Evolutionary conservation across 2,797 vertebrate species (phyloP), one percentile per base, ranked within the genome.

Genomic region (Sphaeramia orbicularis): DNA sequence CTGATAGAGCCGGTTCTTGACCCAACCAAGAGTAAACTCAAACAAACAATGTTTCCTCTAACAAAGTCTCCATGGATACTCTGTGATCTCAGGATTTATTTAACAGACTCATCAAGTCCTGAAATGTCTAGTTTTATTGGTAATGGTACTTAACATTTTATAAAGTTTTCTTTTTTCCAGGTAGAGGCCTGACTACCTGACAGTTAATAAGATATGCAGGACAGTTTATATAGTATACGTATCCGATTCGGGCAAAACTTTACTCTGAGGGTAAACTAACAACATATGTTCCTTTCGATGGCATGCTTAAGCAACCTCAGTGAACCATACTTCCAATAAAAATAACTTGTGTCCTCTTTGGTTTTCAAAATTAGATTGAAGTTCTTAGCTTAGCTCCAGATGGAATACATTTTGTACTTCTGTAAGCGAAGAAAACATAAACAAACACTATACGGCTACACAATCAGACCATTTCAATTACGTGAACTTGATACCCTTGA

Each of bases 401-500:
- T 73, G 77, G 75, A 76, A 81, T 52, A 19, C 50, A 73, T 80
- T 72, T 55, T 19, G 18, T 51, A 76, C 41, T 27, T 48, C 15
- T 61, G n/a, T 64, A 37, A 61, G 14, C 51, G 43, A 41, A 40
- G 21, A 38, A 47, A 15, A 40, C 40, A 65, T 76, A 84, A 81
- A 78, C 69, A 74, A 77, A 64, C 67, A 69, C 61, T 49, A 63
- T 38, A 75, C 58, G 67, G 76, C 70, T 41, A 24, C 54, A 67
- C 80, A 82, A 84, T 85, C 70, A 66, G 64, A 71, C 68, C 67
- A 45, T 75, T 84, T 80, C 50, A 72, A 58, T 70, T 49, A 77
- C 30, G 48, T 72, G 78, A 84, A 87, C 81, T 62, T 52, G 74
- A 85, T 79, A 90, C 80, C 83, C 85, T 86, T 54, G 60, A 76